Conservation (phyloP, 2,888 invertebrate genomes). For the Conomelus anceps region DNA sequence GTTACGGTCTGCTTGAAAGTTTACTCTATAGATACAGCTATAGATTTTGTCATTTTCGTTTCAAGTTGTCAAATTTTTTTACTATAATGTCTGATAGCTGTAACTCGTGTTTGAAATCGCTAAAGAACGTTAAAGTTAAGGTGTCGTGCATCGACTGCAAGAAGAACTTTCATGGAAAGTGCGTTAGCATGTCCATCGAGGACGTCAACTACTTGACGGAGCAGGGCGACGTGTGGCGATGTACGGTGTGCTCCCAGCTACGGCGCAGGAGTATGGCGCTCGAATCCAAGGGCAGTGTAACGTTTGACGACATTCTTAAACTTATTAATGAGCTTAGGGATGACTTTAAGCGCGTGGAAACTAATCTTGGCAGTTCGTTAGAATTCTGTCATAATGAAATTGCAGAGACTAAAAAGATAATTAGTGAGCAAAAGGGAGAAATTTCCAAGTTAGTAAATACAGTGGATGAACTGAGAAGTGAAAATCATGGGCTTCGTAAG, state of each 20-base stretch:
- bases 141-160: not conserved
- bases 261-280: constrained; percentile 2
- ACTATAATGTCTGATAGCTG: not conserved
- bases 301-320: not conserved
- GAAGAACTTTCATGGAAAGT: not conserved
- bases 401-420: not conserved
- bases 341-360: not conserved
- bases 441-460: not conserved
- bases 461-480: not conserved
- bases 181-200: not conserved
- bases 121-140: not conserved
- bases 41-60: too few relatives aligned
- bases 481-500: constrained; percentile 1
- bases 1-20: not conserved
- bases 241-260: not conserved
- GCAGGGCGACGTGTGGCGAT: constrained; percentile 5
- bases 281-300: not conserved
- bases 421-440: not conserved
- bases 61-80: too few relatives aligned
- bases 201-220: not conserved
- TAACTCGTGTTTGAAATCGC: not conserved
- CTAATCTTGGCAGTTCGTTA: constrained; percentile 1
- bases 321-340: not conserved
- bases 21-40: too few relatives aligned
- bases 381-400: constrained; percentile 3